Percentiles rank a stretch among this genome's conserved stretches.
Conservation (phyloP, 2,113 vertebrate species). For the Apus apus region DNA sequence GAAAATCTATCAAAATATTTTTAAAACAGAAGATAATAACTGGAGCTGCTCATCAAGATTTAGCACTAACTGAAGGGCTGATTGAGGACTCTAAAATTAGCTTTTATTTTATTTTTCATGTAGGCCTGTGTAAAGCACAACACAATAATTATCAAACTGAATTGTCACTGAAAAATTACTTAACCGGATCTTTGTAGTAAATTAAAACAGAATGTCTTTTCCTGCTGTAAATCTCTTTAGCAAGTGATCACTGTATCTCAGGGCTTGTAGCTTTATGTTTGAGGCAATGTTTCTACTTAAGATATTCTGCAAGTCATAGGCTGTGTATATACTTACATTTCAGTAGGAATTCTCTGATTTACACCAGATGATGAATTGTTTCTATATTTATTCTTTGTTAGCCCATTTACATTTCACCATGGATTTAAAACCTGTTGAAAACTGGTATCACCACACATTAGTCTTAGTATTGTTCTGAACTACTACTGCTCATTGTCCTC, state of each 20-base stretch:
- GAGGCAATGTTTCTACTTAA: background rate
- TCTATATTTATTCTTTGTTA: background rate
- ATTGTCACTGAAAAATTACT: constrained; percentile 21
- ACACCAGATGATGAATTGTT: background rate
- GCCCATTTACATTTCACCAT: background rate
- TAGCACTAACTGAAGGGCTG: constrained; percentile 25
- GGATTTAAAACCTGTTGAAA: background rate
- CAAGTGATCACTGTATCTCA: background rate
- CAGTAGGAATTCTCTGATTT: background rate
- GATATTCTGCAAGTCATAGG: background rate
- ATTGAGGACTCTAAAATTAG: constrained; percentile 47
- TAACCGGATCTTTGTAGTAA: background rate
- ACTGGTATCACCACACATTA: background rate
- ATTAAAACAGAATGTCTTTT: background rate
- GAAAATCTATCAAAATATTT: constrained; percentile 70
- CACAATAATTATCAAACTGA: background rate
- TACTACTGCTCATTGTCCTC: background rate
- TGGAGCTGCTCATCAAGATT: constrained; percentile 40
- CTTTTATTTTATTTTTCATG: constrained; percentile 45
- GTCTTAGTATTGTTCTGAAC: background rate
- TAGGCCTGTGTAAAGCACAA: constrained; percentile 32
- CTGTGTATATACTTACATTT: accelerated
- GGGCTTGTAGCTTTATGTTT: background rate
- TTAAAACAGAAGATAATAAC: constrained; percentile 63
- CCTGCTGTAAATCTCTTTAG: background rate